Evolutionary conservation across 37 sponge, comb jelly and placozoan species (phyloP).

Genomic region (Hexactinellida sp.): DNA sequence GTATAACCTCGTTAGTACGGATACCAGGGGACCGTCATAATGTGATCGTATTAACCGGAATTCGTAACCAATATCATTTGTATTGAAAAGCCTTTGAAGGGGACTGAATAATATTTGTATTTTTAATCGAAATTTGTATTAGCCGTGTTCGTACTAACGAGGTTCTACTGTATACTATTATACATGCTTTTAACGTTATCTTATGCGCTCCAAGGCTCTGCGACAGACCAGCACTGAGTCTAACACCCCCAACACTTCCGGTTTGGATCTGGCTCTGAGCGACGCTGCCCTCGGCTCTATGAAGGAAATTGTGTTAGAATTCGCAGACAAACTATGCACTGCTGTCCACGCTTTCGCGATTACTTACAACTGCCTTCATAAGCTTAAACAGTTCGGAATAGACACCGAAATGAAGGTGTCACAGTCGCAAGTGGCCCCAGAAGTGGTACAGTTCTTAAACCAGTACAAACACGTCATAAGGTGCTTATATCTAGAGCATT

Average conservation of each 20-base stretch:
- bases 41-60: too few relatives aligned
- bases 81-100: too few relatives aligned
- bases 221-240: not conserved
- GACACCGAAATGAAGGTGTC: not conserved
- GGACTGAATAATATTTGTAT: too few relatives aligned
- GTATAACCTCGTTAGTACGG: too few relatives aligned
- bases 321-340: conserved; percentile 71
- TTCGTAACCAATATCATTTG: too few relatives aligned
- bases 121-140: too few relatives aligned
- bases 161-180: too few relatives aligned
- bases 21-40: too few relatives aligned
- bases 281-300: not conserved
- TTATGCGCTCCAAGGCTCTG: not conserved
- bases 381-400: not conserved
- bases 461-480: not conserved
- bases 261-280: not conserved
- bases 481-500: not conserved
- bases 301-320: conserved; percentile 34
- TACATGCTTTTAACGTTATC: not conserved
- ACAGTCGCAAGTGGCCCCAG: conserved; percentile 5
- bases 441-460: conserved; percentile 8
- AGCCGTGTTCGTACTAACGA: too few relatives aligned
- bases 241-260: not conserved
- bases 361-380: conserved; percentile 33
- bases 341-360: conserved; percentile 66